phyloP scores from a whole-genome alignment of 2,113 vertebrate genomes.

The Cnemophilus loriae region DNA sequence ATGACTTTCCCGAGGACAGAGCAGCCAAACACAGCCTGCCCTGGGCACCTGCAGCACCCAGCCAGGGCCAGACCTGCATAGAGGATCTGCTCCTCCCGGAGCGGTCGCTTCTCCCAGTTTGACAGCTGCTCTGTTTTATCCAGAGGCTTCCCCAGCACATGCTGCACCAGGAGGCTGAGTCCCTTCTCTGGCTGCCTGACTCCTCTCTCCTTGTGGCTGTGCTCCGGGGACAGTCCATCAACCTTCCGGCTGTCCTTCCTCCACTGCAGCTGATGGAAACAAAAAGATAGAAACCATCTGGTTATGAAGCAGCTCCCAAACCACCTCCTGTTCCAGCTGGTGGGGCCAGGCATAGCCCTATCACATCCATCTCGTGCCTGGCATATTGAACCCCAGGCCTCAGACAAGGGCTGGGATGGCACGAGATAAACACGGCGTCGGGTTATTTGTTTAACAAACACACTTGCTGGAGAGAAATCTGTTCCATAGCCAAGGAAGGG shows the following conservation, averaged over 20 bases:
- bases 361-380: background rate
- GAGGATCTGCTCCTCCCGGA: slow-evolving; percentile 79
- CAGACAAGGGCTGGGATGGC: slow-evolving; percentile 23
- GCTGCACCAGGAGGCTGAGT: slow-evolving; percentile 84
- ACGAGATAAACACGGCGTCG: background rate
- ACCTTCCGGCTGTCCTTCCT: background rate
- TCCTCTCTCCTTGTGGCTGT: background rate
- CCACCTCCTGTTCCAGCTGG: background rate
- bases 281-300: background rate
- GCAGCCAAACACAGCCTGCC: background rate
- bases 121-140: slow-evolving; percentile 88
- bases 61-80: slow-evolving; percentile 77
- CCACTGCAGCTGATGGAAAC: slow-evolving; percentile 40
- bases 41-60: background rate
- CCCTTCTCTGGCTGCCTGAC: slow-evolving; percentile 71
- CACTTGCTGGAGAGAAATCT: background rate
- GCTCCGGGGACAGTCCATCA: background rate
- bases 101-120: slow-evolving; percentile 85
- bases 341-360: background rate
- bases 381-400: background rate
- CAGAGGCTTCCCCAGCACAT: slow-evolving; percentile 81
- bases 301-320: background rate
- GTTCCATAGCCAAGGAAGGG: background rate
- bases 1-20: background rate
- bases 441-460: slow-evolving; percentile 41